phyloP scores from a whole-genome alignment of 2,113 vertebrate genomes.

The Cygnus atratus region DNA sequence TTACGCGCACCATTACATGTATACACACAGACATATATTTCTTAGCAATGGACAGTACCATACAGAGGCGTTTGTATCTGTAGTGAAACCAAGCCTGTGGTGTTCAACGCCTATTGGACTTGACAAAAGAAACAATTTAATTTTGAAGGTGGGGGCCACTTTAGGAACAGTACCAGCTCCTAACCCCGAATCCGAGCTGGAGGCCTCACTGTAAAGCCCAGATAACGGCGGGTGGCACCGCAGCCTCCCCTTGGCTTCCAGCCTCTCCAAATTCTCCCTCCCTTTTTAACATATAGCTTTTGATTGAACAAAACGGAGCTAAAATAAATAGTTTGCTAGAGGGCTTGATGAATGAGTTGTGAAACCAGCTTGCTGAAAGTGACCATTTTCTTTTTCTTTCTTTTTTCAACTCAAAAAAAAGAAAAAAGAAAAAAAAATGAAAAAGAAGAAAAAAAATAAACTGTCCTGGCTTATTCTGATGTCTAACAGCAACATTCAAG shows the following conservation, averaged over 20 bases:
- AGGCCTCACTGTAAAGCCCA: not conserved
- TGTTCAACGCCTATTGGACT: conserved; percentile 21
- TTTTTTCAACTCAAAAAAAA: not conserved
- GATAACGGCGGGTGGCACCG: not conserved
- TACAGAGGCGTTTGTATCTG: conserved; percentile 15
- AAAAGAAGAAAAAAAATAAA: not conserved
- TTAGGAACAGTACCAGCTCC: conserved; percentile 21
- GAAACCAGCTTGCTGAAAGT: not conserved
- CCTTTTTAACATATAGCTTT: not conserved
- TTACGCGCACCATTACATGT: not conserved
- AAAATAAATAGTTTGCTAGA: conserved; percentile 42
- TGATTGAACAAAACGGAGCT: not conserved
- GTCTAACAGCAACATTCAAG: not conserved
- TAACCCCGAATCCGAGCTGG: not conserved
- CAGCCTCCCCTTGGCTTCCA: not conserved
- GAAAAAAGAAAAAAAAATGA: too few species aligned
- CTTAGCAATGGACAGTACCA: not conserved
- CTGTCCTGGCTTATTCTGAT: not conserved
- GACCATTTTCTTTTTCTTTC: not conserved
- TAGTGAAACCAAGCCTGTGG: conserved; percentile 6
- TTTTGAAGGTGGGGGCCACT: not conserved
- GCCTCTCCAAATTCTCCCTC: not conserved
- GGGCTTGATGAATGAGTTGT: conserved; percentile 38
- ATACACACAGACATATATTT: not conserved
- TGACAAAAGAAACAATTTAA: conserved; percentile 47